phyloP scores from a whole-genome alignment of 2,888 invertebrate genomes.

The Parthenolecanium corni region DNA sequence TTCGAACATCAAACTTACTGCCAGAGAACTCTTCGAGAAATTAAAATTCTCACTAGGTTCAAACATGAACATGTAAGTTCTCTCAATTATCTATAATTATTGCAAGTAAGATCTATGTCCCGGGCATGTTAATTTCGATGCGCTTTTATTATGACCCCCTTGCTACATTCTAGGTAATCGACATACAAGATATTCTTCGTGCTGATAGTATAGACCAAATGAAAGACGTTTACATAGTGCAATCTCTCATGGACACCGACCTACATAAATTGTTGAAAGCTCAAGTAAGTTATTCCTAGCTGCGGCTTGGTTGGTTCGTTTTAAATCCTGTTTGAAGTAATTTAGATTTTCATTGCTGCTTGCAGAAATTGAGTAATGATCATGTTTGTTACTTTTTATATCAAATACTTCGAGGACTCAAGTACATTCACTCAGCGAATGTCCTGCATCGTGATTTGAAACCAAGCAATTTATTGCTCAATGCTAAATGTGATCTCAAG shows the following conservation, averaged over 20 bases:
- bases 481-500: constrained; percentile 99
- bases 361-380: constrained; percentile 94
- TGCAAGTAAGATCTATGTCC: too few species aligned
- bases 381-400: constrained; percentile 99
- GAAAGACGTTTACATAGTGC: constrained; percentile 99
- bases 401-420: constrained; percentile 89
- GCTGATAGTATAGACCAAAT: constrained; percentile 91
- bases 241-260: constrained; percentile 99
- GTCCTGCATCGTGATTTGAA: constrained; percentile 97
- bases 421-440: constrained; percentile 99
- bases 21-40: constrained; percentile 96
- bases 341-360: constrained; percentile 36
- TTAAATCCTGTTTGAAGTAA: too few species aligned
- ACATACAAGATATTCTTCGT: constrained; percentile 95
- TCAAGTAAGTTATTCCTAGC: constrained; percentile 59
- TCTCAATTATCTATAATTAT: too few species aligned
- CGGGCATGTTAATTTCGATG: too few species aligned
- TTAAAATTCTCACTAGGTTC: constrained; percentile 97
- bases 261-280: constrained; percentile 99
- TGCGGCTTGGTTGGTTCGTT: too few species aligned
- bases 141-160: too few species aligned
- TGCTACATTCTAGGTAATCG: too few species aligned
- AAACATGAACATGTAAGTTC: constrained; percentile 99
- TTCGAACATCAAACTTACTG: constrained; percentile 99
- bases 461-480: constrained; percentile 94